Conservation (phyloP, 2,888 invertebrate genomes). For the Eupithecia pulchellata region DNA sequence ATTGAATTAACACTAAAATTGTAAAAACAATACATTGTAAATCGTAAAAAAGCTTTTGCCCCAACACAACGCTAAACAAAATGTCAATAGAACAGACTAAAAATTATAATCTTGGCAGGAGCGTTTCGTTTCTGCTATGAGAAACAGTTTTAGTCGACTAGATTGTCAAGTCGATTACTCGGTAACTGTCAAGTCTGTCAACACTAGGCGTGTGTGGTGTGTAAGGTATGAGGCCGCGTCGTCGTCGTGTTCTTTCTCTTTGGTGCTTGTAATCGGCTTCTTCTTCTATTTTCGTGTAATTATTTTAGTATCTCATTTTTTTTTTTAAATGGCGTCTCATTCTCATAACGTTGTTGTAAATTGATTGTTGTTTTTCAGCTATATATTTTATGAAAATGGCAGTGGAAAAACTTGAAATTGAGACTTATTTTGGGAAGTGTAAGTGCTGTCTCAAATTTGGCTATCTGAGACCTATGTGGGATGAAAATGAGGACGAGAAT, state of each 20-base stretch:
- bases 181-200: background rate
- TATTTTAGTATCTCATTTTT: too few relatives aligned
- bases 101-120: background rate
- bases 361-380: background rate
- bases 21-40: constrained; percentile 15
- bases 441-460: constrained; percentile 67
- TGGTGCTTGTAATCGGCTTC: background rate
- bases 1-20: constrained; percentile 31
- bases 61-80: constrained; percentile 24
- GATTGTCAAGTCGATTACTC: background rate
- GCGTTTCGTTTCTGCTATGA: background rate
- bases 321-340: background rate
- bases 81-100: constrained; percentile 34
- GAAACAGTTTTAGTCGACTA: background rate
- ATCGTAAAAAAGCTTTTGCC: constrained; percentile 11
- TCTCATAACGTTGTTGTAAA: background rate
- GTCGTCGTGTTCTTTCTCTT: background rate
- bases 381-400: constrained; percentile 20
- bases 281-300: too few relatives aligned
- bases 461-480: constrained; percentile 66
- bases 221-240: too few relatives aligned
- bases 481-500: constrained; percentile 51
- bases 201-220: background rate
- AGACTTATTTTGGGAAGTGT: constrained; percentile 60
- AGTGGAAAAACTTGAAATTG: constrained; percentile 44